These are phyloP conservation scores for Drosophila parthenogenetica DNA, from an alignment of 2,888 invertebrate genomes.

Conservation along the genomic window DNA sequence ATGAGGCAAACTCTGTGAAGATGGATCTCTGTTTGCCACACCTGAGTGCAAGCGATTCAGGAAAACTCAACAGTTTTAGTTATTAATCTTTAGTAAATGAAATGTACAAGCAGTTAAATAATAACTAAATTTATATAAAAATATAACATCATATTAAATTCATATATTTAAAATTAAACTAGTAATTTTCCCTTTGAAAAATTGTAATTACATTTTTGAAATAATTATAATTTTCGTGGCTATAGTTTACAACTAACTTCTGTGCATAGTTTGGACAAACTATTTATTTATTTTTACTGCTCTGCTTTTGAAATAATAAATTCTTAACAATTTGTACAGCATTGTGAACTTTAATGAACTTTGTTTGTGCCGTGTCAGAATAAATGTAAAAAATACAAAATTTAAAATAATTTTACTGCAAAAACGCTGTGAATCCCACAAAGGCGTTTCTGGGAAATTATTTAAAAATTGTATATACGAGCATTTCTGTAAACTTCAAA, in stretches of 20 bases:
- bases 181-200: no score
- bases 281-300: no score
- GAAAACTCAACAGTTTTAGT: no score
- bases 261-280: no score
- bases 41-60: background rate
- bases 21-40: background rate
- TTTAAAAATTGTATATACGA: slow-evolving; percentile 3
- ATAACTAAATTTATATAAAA: no score
- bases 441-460: slow-evolving; percentile 6
- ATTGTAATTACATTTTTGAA: no score
- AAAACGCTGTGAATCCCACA: background rate
- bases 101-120: background rate
- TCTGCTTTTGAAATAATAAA: background rate
- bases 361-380: background rate
- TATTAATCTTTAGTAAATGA: background rate
- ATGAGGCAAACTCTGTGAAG: background rate
- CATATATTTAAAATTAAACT: no score
- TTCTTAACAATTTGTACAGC: background rate
- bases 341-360: slow-evolving; percentile 2
- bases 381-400: background rate
- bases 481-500: background rate
- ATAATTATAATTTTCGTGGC: no score
- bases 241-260: background rate
- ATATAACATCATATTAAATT: no score
- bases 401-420: slow-evolving; percentile 7